Evolutionary conservation across 2,888 invertebrate genomes (phyloP), one percentile per base, ranked within the genome.

Genomic region (Epinotia demarniana): DNA sequence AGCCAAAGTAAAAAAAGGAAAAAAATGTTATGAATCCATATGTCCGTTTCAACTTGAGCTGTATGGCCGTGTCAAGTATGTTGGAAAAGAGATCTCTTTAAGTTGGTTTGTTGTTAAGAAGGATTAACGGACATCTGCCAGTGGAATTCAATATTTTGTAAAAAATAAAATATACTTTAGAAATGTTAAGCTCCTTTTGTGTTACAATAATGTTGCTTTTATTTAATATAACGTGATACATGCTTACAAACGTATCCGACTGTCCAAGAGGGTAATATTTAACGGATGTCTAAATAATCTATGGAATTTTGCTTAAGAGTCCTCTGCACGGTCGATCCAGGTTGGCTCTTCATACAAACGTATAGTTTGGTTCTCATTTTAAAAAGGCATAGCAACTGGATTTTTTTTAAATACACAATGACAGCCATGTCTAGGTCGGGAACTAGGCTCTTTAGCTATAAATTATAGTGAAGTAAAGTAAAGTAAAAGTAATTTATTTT

Each of bases 91-190:
- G 71, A 43, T 23, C 67, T 46, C n/a, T 67, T 75, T 62, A 49
- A 66, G 13, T 71, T 76, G 77, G 75, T 71, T 76, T 72, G 64
- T 73, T 70, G 66, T 77, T 79, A 78, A 77, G 73, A 70, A 71
- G 79, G 79, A 78, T 79, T 79, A 79, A 72, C 78, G 75, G 75
- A 68, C 79, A 80, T 79, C 78, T 80, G 80, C 79, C 75, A 71
- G 63, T 72, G 74, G 68, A 72, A 73, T 73, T 74, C 66, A 73
- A 73, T 74, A 73, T 77, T 73, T 77, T 74, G 61, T 70, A 71
- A 73, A 73, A 69, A 77, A 73, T 76, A 68, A 75, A 66, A 60
- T 53, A 73, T 70, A 69, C 69, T 72, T 72, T 64, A 18, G 60
- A 57, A 69, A 57, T 69, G 43, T 75, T 72, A 69, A 64, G 69